Evolutionary conservation across 2,113 vertebrate genomes (phyloP).

Genomic region (Tricholaema leucomelas): DNA sequence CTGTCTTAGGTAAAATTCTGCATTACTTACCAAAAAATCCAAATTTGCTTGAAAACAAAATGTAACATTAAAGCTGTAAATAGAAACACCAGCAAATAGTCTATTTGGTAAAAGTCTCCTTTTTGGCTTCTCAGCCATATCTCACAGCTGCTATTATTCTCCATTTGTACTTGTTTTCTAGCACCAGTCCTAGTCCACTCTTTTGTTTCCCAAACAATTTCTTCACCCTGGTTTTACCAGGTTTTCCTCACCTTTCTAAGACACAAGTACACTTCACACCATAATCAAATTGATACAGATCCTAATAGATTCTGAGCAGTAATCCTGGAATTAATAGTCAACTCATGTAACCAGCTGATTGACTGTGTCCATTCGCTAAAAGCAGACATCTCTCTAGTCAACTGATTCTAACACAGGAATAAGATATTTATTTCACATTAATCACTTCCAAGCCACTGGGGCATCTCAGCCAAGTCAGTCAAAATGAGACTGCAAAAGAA

Average conservation of each 20-base stretch:
- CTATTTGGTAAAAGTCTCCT: not conserved
- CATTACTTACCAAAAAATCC: not conserved
- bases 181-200: not conserved
- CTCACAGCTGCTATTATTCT: not conserved
- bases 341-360: rapidly evolving
- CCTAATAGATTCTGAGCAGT: not conserved
- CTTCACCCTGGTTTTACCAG: not conserved
- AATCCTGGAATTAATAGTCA: not conserved
- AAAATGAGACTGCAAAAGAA: not conserved
- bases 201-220: not conserved
- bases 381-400: not conserved
- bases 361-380: not conserved
- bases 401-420: not conserved
- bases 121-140: not conserved
- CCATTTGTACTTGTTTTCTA: not conserved
- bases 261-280: rapidly evolving
- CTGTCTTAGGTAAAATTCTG: not conserved
- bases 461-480: not conserved
- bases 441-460: not conserved
- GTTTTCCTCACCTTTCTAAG: not conserved
- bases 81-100: not conserved
- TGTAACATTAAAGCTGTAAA: not conserved
- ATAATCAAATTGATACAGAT: not conserved
- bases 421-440: not conserved
- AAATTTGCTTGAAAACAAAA: not conserved